These are phyloP conservation scores for Maniola hyperantus DNA, from an alignment of 2,888 invertebrate genomes.

Conservation along the genomic window DNA sequence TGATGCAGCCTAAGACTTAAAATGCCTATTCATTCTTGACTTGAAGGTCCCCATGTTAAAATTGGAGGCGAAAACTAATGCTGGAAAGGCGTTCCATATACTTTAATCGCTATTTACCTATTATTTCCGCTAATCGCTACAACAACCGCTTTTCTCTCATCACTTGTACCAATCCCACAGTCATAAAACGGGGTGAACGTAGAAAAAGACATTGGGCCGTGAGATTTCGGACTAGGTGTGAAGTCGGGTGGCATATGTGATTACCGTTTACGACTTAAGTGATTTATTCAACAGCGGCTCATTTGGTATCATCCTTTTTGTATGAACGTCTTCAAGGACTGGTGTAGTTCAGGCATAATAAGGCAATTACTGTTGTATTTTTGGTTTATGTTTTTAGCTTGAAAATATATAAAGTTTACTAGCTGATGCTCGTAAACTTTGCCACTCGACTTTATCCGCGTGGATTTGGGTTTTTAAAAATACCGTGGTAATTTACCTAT, in stretches of 20 bases:
- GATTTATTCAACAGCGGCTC: slow-evolving; percentile 52
- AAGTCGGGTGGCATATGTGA: slow-evolving; percentile 64
- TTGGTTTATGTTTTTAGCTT: neutral
- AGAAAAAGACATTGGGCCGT: slow-evolving; percentile 69
- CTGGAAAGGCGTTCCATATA: too few relatives aligned
- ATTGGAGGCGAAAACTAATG: too few relatives aligned
- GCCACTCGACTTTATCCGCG: neutral
- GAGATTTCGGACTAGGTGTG: slow-evolving; percentile 68
- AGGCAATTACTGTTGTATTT: neutral
- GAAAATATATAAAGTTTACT: neutral
- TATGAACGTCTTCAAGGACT: too few relatives aligned
- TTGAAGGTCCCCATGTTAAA: too few relatives aligned
- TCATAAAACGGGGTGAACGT: slow-evolving; percentile 64
- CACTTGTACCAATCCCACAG: slow-evolving; percentile 45
- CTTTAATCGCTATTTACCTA: too few relatives aligned
- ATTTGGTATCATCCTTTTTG: slow-evolving; percentile 36
- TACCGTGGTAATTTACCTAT: too few relatives aligned
- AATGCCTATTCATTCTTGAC: too few relatives aligned
- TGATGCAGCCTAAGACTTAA: too few relatives aligned
- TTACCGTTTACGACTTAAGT: slow-evolving; percentile 62
- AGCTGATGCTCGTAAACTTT: neutral
- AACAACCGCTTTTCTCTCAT: slow-evolving; percentile 27
- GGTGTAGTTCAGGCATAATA: neutral
- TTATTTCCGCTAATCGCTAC: neutral
- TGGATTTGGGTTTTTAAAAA: too few relatives aligned